These are phyloP conservation scores for Epinephelus fuscoguttatus DNA, from an alignment of 2,113 vertebrate genomes.

Conservation along the genomic window DNA sequence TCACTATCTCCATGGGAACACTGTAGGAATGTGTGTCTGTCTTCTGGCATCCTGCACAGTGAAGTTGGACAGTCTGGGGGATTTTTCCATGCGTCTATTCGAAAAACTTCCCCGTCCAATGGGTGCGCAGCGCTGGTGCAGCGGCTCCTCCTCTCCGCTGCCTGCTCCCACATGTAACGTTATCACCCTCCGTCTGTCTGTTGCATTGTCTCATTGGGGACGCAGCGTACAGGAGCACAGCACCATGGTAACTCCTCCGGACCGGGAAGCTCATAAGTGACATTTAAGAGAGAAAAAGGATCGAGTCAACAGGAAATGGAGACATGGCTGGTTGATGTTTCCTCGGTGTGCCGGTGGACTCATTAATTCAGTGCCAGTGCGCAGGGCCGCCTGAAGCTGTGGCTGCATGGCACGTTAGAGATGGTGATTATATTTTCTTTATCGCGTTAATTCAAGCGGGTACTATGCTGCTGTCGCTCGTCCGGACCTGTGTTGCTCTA, in stretches of 20 bases:
- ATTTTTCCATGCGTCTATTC: constrained; percentile 66
- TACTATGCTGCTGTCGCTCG: constrained; percentile 52
- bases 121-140: constrained; percentile 7
- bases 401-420: constrained; percentile 46
- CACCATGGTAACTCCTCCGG: constrained; percentile 18
- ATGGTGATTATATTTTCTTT: constrained; percentile 15
- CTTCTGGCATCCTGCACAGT: constrained; percentile 2
- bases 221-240: constrained; percentile 29
- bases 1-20: constrained; percentile 20
- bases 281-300: background rate
- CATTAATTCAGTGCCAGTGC: constrained; percentile 37
- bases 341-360: constrained; percentile 12
- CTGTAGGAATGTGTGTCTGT: constrained; percentile 24
- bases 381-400: constrained; percentile 35
- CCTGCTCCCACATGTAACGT: constrained; percentile 74
- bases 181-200: constrained; percentile 34
- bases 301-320: constrained; percentile 43
- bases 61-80: constrained; percentile 17
- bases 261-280: constrained; percentile 16
- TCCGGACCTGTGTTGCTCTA: constrained; percentile 43
- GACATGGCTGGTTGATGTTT: constrained; percentile 20
- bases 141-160: constrained; percentile 72
- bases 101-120: constrained; percentile 85
- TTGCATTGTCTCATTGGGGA: constrained; percentile 74
- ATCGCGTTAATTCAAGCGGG: constrained; percentile 14